Evolutionary conservation across 2,113 vertebrate species (phyloP), one percentile per base, ranked within the genome.

Genomic region (Hoplias malabaricus): DNA sequence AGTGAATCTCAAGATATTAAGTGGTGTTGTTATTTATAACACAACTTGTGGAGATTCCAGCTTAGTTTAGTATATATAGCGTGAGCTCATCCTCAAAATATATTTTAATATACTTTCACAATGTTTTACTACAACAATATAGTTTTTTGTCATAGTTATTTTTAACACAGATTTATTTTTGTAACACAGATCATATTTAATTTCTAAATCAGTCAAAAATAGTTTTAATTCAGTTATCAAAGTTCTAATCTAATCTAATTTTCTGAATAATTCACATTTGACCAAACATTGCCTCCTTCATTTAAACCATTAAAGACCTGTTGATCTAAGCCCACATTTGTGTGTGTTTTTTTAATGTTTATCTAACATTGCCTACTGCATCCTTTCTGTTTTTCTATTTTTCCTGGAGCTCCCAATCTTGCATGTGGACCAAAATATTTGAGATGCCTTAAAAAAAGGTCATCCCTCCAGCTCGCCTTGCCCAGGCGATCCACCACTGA

Each of bases 391-490:
- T 6, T 40, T n/a, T n/a, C n/a, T n/a, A n/a, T n/a, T n/a, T 57
- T 53, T 63, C 29, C 33, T 19, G 14, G 2, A 40, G 21, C 25
- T 25, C 25, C 38, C 29, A 27, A 40, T 46, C n/a, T 43, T 67
- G 34, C 36, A 74, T 63, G 54, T 36, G 63, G 69, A 33, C 33
- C 9, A 40, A 78, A 69, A 78, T 74, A 29, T 77, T 75, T 78
- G 74, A 63, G 75, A 80, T 77, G 66, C 71, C 68, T 84, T 50
- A 36, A 70, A 71, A 70, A 71, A 70, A 66, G 75, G 75, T 81
- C 71, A 82, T 78, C 67, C 77, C 42, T 40, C 48, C 33, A 34
- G 69, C 43, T 63, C 23, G 48, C 50, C 48, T 68, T 63, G 62
- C 21, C 27, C 36, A 54, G 69, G 69, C 25, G 75, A 73, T 82